Percentiles rank a stretch among this genome's conserved stretches.
phyloP scores from a whole-genome alignment of 2,797 vertebrate genomes.

The Smutsia temminckii region DNA sequence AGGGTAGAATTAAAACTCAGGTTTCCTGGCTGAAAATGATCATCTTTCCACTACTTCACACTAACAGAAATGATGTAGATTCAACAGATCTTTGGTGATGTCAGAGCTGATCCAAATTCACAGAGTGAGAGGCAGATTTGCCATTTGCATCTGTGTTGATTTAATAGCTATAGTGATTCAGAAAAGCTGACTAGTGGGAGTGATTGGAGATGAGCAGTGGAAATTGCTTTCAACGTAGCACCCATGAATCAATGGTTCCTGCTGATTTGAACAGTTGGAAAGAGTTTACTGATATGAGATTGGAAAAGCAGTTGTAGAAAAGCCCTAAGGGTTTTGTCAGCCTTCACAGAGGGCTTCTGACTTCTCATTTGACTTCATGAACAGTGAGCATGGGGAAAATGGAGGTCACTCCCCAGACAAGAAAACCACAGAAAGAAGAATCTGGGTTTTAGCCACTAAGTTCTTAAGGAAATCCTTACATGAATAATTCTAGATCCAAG shows the following conservation, averaged over 20 bases:
- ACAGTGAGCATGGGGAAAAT: not conserved
- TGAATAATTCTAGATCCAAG: conserved; percentile 69
- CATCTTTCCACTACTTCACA: not conserved
- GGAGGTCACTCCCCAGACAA: not conserved
- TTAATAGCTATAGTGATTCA: conserved; percentile 65
- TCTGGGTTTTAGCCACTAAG: conserved; percentile 35
- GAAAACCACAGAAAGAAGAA: not conserved
- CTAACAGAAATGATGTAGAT: not conserved
- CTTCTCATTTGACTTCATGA: conserved; percentile 20
- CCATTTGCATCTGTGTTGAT: conserved; percentile 53
- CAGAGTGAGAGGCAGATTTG: conserved; percentile 23
- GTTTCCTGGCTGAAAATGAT: not conserved
- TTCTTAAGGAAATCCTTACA: conserved; percentile 50
- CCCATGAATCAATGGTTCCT: conserved; percentile 74
- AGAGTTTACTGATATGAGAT: conserved; percentile 68
- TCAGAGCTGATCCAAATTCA: conserved; percentile 40
- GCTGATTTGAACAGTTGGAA: conserved; percentile 66
- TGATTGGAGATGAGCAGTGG: conserved; percentile 62
- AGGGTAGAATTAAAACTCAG: not conserved
- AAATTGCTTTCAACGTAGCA: conserved; percentile 65
- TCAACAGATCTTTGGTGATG: conserved; percentile 22
- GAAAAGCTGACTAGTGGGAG: conserved; percentile 72
- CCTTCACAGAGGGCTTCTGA: conserved; percentile 2
- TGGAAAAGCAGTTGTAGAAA: conserved; percentile 36
- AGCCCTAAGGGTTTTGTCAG: conserved; percentile 38